Percentiles rank a stretch among this genome's conserved stretches.
Evolutionary conservation across 2,113 vertebrate species (phyloP).

Genomic region (Turdus rufiventris): DNA sequence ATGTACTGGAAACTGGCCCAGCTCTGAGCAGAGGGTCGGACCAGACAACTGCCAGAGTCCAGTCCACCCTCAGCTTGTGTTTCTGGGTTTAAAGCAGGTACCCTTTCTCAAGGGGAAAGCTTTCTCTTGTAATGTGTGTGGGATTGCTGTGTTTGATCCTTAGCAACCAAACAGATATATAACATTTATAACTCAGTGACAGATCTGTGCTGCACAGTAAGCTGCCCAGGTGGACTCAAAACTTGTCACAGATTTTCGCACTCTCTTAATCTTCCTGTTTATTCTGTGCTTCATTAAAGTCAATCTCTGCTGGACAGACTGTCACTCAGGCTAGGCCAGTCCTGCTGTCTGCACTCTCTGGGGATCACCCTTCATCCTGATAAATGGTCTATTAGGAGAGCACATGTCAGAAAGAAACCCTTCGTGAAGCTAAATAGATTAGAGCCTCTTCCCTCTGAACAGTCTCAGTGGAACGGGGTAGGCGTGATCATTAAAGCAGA

Average conservation of each 20-base stretch:
- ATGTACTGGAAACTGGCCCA: neutral
- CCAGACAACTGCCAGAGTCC: neutral
- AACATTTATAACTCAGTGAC: slow-evolving; percentile 41
- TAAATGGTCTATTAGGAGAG: slow-evolving; percentile 67
- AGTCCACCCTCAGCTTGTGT: neutral
- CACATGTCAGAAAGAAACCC: slow-evolving; percentile 57
- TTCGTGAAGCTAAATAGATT: slow-evolving; percentile 67
- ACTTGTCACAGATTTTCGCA: slow-evolving; percentile 70
- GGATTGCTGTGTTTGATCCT: neutral
- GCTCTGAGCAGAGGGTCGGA: neutral
- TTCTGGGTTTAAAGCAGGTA: neutral
- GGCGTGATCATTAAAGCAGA: slow-evolving; percentile 17
- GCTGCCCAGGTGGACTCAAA: slow-evolving; percentile 64
- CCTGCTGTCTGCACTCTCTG: slow-evolving; percentile 65
- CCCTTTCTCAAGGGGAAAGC: neutral
- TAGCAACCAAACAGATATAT: slow-evolving; percentile 21
- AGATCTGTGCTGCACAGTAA: slow-evolving; percentile 45
- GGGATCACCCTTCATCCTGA: slow-evolving; percentile 78
- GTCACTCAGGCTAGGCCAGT: slow-evolving; percentile 65
- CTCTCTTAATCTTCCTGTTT: slow-evolving; percentile 79
- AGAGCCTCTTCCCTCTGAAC: slow-evolving; percentile 17
- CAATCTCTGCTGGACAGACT: slow-evolving; percentile 71
- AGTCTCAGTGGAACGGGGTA: slow-evolving; percentile 25
- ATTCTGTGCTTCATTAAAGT: slow-evolving; percentile 80
- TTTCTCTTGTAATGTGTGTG: neutral